Evolutionary conservation across 2,797 vertebrate species (phyloP).

Genomic region (Xyrichtys novacula): DNA sequence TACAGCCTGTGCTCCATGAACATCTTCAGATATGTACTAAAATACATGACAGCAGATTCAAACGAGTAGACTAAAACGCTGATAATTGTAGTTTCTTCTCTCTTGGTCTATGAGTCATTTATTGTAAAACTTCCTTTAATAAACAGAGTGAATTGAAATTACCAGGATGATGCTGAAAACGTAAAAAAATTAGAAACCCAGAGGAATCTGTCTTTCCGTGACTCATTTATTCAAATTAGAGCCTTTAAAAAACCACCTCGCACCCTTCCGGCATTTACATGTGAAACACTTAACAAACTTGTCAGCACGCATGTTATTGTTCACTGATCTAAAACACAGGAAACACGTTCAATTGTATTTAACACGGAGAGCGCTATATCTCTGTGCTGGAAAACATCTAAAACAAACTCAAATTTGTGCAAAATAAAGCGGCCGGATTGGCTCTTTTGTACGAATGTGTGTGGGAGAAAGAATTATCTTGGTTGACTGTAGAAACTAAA

Average conservation of each 20-base stretch:
- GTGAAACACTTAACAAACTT: not conserved
- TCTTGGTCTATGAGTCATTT: not conserved
- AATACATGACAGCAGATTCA: not conserved
- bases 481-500: too few species aligned
- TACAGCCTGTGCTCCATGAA: not conserved
- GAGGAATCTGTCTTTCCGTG: slow-evolving; percentile 19
- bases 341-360: too few species aligned
- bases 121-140: not conserved
- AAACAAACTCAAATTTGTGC: too few species aligned
- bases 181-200: slow-evolving; percentile 6
- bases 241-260: slow-evolving; percentile 33
- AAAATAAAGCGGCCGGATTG: too few species aligned
- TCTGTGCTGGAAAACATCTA: too few species aligned
- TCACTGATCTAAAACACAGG: not conserved
- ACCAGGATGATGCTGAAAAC: not conserved
- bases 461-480: too few species aligned
- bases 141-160: not conserved
- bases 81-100: not conserved
- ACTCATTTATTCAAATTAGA: slow-evolving; percentile 41
- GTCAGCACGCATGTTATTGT: not conserved
- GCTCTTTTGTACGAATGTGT: too few species aligned
- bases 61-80: not conserved
- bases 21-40: not conserved
- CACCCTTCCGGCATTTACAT: not conserved
- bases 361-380: too few species aligned